These are phyloP conservation scores for Stenodema calcarata DNA, from an alignment of 2,888 invertebrate species.

Conservation along the genomic window DNA sequence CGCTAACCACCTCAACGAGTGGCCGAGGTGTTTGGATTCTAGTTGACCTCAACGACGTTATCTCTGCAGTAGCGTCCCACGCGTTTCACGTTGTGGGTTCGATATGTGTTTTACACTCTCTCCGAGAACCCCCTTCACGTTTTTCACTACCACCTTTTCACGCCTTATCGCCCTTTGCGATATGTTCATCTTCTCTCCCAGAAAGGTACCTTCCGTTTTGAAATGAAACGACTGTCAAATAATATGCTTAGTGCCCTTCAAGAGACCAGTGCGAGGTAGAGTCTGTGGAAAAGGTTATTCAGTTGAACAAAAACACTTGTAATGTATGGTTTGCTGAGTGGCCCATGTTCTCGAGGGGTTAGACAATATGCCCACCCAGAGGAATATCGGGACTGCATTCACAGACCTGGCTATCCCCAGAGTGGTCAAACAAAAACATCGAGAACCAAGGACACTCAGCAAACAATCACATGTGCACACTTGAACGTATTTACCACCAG, in stretches of 20 bases:
- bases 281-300: not conserved
- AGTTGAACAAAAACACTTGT: too few relatives aligned
- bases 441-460: too few relatives aligned
- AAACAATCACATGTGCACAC: too few relatives aligned
- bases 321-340: too few relatives aligned
- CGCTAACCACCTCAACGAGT: not conserved
- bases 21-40: not conserved
- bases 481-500: too few relatives aligned
- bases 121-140: not conserved
- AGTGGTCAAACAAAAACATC: too few relatives aligned
- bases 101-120: slow-evolving; percentile 1
- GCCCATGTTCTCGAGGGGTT: too few relatives aligned
- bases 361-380: too few relatives aligned
- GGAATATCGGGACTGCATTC: too few relatives aligned
- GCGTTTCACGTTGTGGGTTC: not conserved
- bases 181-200: not conserved
- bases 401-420: too few relatives aligned
- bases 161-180: not conserved
- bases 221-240: not conserved
- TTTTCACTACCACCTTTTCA: not conserved
- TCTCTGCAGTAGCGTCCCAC: not conserved
- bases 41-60: slow-evolving; percentile 18
- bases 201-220: not conserved
- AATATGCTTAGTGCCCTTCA: not conserved
- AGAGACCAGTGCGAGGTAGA: not conserved